phyloP scores from a whole-genome alignment of 2,797 vertebrate species.

The Botia kubotai region DNA sequence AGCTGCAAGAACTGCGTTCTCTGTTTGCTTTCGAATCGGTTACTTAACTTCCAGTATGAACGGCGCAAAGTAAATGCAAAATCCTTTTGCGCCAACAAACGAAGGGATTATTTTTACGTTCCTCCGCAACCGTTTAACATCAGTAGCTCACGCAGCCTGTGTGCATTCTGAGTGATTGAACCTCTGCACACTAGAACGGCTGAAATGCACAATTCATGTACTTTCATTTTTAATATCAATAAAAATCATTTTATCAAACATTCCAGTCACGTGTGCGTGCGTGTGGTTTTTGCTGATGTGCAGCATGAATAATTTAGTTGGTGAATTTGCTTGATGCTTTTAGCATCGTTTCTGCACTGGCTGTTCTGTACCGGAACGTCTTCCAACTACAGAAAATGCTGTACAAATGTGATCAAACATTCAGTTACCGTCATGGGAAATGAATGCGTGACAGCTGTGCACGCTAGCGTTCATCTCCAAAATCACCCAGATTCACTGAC shows the following conservation, averaged over 20 bases:
- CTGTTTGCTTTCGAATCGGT: constrained; percentile 76
- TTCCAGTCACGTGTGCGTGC: constrained; percentile 56
- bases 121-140: constrained; percentile 75
- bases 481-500: not conserved
- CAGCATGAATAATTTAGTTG: constrained; percentile 72
- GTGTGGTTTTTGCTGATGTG: constrained; percentile 64
- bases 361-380: constrained; percentile 44
- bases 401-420: constrained; percentile 54
- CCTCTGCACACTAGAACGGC: constrained; percentile 86
- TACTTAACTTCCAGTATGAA: constrained; percentile 72
- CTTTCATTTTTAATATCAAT: constrained; percentile 89
- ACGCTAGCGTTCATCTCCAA: constrained; percentile 20
- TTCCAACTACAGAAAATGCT: constrained; percentile 66
- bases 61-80: constrained; percentile 72
- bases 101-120: constrained; percentile 75
- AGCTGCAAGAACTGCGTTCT: constrained; percentile 81
- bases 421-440: constrained; percentile 14
- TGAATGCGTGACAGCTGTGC: constrained; percentile 19
- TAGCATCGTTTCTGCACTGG: constrained; percentile 59
- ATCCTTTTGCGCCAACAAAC: constrained; percentile 74
- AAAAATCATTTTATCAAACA: constrained; percentile 86
- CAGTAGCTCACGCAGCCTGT: constrained; percentile 82
- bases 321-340: constrained; percentile 70
- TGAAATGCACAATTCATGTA: constrained; percentile 88
- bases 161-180: constrained; percentile 85